phyloP scores from a whole-genome alignment of 1,140 invertebrate genomes.

The Panagrolaimus sp. region DNA sequence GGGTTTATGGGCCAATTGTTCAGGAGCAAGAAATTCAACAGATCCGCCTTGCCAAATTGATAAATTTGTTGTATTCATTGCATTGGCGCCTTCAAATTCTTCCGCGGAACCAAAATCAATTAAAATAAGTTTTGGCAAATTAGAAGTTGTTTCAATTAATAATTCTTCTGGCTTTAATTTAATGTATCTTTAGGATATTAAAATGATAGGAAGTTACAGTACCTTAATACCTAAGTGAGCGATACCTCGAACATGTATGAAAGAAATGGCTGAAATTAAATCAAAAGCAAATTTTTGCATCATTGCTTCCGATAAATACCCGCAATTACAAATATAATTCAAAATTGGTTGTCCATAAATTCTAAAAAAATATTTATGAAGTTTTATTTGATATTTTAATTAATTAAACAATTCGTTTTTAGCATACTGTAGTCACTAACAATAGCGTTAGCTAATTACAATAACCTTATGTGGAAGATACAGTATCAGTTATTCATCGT shows the following conservation, averaged over 20 bases:
- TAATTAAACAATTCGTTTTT: too few relatives aligned
- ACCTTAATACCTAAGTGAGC: slow-evolving; percentile 2
- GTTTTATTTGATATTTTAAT: too few relatives aligned
- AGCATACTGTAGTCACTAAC: too few relatives aligned
- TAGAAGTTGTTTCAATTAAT: slow-evolving; percentile 1
- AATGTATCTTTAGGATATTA: too few relatives aligned
- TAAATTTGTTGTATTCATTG: slow-evolving; percentile 5
- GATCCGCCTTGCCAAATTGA: slow-evolving; percentile 1
- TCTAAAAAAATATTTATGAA: too few relatives aligned
- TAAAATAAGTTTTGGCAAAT: background rate
- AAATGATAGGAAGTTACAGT: too few relatives aligned
- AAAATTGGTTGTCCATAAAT: background rate
- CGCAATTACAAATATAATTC: background rate
- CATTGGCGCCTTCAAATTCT: background rate
- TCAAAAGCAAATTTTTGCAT: slow-evolving; percentile 12
- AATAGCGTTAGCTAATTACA: too few relatives aligned
- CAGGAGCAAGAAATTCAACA: background rate
- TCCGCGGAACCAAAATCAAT: slow-evolving; percentile 11
- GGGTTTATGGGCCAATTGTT: slow-evolving; percentile 2
- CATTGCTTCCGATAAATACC: slow-evolving; percentile 4
- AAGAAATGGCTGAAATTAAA: background rate
- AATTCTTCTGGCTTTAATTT: background rate
- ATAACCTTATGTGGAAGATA: too few relatives aligned
- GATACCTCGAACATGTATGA: background rate
- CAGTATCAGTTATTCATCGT: too few relatives aligned